A percentile compares a stretch with the other conserved stretches of the same genome.
These are phyloP conservation scores for Elephas maximus DNA, from an alignment of 2,113 vertebrate genomes.

Conservation along the genomic window DNA sequence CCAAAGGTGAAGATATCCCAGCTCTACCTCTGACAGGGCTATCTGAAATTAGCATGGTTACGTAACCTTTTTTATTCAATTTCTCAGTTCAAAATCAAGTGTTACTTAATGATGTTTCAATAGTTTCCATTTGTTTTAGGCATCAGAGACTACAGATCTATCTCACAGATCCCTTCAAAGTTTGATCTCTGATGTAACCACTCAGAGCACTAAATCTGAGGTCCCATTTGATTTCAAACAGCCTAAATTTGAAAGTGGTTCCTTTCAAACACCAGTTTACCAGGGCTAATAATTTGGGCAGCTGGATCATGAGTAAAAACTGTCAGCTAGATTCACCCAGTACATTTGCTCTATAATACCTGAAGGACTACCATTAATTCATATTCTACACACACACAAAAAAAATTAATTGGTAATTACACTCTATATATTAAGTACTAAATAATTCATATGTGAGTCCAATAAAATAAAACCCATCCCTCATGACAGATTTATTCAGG, in stretches of 20 bases:
- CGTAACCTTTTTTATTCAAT: not conserved
- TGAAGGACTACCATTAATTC: not conserved
- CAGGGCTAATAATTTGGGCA: not conserved
- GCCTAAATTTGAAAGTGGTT: not conserved
- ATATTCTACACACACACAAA: not conserved
- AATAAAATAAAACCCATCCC: not conserved
- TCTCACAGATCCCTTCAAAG: not conserved
- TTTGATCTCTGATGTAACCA: not conserved
- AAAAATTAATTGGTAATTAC: not conserved
- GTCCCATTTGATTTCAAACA: not conserved
- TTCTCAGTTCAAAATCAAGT: conserved; percentile 30
- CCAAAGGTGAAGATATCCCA: not conserved
- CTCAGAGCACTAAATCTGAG: not conserved
- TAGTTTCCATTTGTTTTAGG: conserved; percentile 5
- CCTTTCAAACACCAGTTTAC: not conserved
- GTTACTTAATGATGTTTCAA: conserved; percentile 3
- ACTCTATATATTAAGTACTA: not conserved
- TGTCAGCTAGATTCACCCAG: not conserved
- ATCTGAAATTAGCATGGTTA: not conserved
- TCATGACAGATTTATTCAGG: not conserved
- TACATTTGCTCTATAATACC: not conserved
- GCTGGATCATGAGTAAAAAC: not conserved
- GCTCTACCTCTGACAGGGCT: not conserved
- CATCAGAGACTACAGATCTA: not conserved
- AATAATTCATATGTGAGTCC: not conserved